Evolutionary conservation across 1,140 invertebrate genomes (phyloP).

Genomic region (Atopsyche davidsoni): DNA sequence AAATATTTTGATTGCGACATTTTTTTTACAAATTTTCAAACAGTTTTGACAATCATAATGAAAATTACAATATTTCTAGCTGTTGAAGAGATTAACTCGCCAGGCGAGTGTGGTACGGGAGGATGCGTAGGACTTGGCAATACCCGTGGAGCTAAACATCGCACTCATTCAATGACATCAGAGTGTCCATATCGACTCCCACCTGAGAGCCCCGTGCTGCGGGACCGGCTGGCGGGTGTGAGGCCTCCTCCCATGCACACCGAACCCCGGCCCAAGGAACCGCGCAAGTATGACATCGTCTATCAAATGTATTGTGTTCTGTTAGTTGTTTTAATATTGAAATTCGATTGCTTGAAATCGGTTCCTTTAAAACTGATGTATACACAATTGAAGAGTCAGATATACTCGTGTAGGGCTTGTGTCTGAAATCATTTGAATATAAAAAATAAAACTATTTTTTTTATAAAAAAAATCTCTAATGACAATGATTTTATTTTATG

Average conservation of each 20-base stretch:
- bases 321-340: too few species aligned
- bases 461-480: too few species aligned
- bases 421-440: neutral
- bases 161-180: conserved; percentile 67
- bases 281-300: conserved; percentile 33
- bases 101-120: conserved; percentile 61
- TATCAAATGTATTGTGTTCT: neutral
- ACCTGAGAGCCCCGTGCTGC: conserved; percentile 29
- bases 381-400: too few species aligned
- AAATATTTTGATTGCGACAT: too few species aligned
- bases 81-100: conserved; percentile 54
- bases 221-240: conserved; percentile 48
- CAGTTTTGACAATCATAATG: too few species aligned
- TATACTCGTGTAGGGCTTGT: conserved; percentile 2
- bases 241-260: conserved; percentile 24
- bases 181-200: conserved; percentile 72
- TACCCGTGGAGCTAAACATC: conserved; percentile 65
- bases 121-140: conserved; percentile 79
- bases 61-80: conserved; percentile 46
- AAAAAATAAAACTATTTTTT: too few species aligned
- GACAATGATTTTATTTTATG: too few species aligned
- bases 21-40: too few species aligned
- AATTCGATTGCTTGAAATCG: neutral
- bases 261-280: conserved; percentile 37
- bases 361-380: neutral